A percentile compares a stretch with the other conserved stretches of the same genome.
Evolutionary conservation across 2,113 vertebrate genomes (phyloP).

Genomic region (Megalops atlanticus): DNA sequence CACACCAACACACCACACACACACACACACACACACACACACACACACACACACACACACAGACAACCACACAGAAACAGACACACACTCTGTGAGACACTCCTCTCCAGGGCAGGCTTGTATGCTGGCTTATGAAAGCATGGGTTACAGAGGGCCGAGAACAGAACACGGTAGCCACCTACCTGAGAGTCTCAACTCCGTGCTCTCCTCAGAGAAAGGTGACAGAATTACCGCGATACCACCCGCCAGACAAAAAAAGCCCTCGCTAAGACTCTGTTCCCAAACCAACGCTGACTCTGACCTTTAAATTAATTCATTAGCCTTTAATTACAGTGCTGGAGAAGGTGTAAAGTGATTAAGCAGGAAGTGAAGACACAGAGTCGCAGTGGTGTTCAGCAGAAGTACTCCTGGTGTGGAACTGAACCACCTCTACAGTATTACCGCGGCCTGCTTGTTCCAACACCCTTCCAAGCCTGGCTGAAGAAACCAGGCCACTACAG

Average conservation of each 20-base stretch:
- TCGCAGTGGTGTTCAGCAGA: background rate
- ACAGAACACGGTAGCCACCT: too few relatives aligned
- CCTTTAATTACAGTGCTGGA: background rate
- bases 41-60: too few relatives aligned
- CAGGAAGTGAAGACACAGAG: background rate
- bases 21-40: too few relatives aligned
- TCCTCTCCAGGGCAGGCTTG: too few relatives aligned
- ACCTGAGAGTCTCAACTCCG: too few relatives aligned
- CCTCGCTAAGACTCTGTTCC: background rate
- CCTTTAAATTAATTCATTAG: conserved; percentile 17
- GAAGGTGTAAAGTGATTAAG: conserved; percentile 2
- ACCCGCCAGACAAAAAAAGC: background rate
- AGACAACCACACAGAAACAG: too few relatives aligned
- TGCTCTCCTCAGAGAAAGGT: background rate
- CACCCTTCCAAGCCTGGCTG: background rate
- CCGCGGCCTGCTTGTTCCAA: background rate
- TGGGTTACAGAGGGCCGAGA: too few relatives aligned
- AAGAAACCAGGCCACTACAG: background rate
- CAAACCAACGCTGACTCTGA: background rate
- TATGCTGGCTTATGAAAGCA: too few relatives aligned
- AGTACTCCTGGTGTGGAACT: background rate
- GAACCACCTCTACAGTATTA: background rate
- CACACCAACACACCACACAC: conserved; percentile 31
- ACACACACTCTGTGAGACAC: too few relatives aligned
- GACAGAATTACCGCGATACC: background rate